Evolutionary conservation across 1,140 invertebrate species (phyloP), one percentile per base, ranked within the genome.

Genomic region (Mesaphorura yosii): DNA sequence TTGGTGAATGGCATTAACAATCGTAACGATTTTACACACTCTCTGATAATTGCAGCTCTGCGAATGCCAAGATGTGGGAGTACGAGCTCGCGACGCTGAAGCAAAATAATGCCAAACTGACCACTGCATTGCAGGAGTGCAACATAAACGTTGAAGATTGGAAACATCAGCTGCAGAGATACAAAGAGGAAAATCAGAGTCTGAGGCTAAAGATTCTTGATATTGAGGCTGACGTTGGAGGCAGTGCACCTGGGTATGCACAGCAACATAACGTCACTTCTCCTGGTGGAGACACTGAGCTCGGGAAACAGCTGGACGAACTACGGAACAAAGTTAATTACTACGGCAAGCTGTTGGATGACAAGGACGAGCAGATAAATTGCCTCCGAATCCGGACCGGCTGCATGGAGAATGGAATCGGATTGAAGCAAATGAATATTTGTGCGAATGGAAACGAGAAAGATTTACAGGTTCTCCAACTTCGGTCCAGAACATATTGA

Each of bases 131-230:
- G 46, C 92, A 97, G 72, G 93, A 98, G 72, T 93, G 88, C 59
- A 95, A 90, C 23, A 86, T 89, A 37, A 97, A 97, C 72, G 92
- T 97, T 5, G 92, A 97, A 66, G 91, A 96, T 69, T 98, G 93
- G 93, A 96, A 97, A 73, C 78, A 88, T 59, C 92, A 97, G 67
- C 74, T 97, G 14, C 28, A 48, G 3, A n/a, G 19, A 5, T 48
- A 48, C 29, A 48, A 31, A 20, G 12, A 22, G 4, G 46, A 48
- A 22, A 48, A 48, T 34, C 25, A 34, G 28, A 7, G 25, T 27
- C 46, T 48, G 19, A 29, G 27, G 14, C 27, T 17, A 10, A 7
- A 34, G 28, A 31, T 48, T 48, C 6, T 26, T 6, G 46, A 48
- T 4, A 7, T 22, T 15, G 46, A 48, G 20, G 27, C 25, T 17